Conservation (phyloP, 1,140 invertebrate genomes). For the Drosophila miranda region DNA sequence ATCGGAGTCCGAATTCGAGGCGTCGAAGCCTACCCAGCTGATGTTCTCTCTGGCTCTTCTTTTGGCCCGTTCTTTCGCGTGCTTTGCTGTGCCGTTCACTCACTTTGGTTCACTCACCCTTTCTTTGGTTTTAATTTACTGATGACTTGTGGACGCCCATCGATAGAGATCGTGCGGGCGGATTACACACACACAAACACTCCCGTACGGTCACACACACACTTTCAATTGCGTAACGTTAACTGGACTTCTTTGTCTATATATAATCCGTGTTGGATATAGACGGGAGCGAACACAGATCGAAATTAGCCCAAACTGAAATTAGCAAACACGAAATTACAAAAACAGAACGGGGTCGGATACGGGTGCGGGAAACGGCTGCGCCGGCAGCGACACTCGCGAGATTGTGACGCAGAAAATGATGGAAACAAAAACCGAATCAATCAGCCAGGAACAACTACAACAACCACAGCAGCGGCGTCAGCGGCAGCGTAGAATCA, state of each 20-base stretch:
- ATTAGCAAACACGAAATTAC: constrained; percentile 13
- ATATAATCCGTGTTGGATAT: too few relatives aligned
- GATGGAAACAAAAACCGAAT: constrained; percentile 35
- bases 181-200: constrained; percentile 24
- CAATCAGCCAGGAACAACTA: constrained; percentile 19
- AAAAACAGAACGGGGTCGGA: neutral
- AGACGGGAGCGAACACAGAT: too few relatives aligned
- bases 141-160: constrained; percentile 6
- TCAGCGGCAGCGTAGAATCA: too few relatives aligned
- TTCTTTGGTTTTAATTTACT: constrained; percentile 7
- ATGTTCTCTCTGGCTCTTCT: neutral
- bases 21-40: constrained; percentile 6
- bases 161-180: constrained; percentile 13
- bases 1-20: constrained; percentile 24
- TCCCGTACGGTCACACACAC: constrained; percentile 4
- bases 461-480: constrained; percentile 6
- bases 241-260: constrained; percentile 22
- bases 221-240: constrained; percentile 32
- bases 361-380: neutral
- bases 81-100: too few relatives aligned
- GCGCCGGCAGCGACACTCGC: constrained; percentile 10
- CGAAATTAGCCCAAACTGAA: constrained; percentile 3
- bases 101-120: too few relatives aligned
- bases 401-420: constrained; percentile 34
- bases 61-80: constrained; percentile 17